These are phyloP conservation scores for Leuctra nigra DNA, from an alignment of 2,888 invertebrate species.

Conservation along the genomic window DNA sequence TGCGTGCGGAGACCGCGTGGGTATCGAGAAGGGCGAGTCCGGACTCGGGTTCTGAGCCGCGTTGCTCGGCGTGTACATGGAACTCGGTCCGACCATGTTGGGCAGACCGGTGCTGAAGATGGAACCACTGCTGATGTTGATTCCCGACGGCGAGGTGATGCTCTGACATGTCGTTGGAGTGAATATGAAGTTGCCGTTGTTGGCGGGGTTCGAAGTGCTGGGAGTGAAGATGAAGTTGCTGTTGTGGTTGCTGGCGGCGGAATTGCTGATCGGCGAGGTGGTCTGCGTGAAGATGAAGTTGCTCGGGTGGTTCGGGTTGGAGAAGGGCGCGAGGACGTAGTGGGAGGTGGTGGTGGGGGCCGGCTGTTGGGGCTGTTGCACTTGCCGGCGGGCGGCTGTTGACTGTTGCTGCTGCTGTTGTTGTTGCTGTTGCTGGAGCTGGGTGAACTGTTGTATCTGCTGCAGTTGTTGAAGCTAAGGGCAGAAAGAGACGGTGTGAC, in stretches of 20 bases:
- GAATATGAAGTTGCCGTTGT: neutral
- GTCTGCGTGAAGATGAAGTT: neutral
- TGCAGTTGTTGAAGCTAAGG: slow-evolving; percentile 25
- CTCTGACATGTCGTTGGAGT: neutral
- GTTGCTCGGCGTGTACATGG: neutral
- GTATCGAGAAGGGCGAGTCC: slow-evolving; percentile 27
- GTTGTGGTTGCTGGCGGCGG: neutral
- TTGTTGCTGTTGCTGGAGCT: slow-evolving; percentile 18
- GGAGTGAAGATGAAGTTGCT: too few species aligned
- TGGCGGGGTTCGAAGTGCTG: neutral
- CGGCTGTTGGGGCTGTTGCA: slow-evolving; percentile 5
- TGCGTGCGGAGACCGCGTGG: slow-evolving; percentile 26
- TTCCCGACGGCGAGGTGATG: neutral
- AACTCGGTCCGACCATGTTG: neutral
- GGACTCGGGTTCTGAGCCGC: slow-evolving; percentile 6
- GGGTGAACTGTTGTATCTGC: slow-evolving; percentile 21
- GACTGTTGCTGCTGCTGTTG: slow-evolving; percentile 7
- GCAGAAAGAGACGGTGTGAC: neutral
- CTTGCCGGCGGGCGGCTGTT: neutral
- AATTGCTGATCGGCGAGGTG: neutral
- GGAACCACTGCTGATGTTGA: neutral
- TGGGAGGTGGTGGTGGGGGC: slow-evolving; percentile 22
- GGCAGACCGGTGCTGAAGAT: neutral
- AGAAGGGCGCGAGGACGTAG: slow-evolving; percentile 24
- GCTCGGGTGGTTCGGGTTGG: neutral